Conservation (phyloP, 2,797 vertebrate genomes). For the Platyrinchus mystaceus region DNA sequence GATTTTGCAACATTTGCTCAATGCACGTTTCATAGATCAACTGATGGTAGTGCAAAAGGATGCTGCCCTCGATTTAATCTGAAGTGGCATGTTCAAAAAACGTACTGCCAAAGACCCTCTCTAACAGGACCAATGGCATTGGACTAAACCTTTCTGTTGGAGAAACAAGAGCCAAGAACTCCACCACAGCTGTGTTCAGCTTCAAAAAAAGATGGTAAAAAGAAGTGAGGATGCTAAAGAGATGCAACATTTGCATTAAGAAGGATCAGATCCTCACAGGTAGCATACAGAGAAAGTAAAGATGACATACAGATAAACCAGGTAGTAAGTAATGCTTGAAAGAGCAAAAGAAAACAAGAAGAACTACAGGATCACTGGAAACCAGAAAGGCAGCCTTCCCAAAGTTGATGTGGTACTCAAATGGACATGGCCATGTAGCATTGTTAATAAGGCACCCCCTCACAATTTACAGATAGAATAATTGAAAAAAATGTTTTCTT, state of each 20-base stretch:
- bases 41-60: neutral
- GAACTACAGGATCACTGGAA: neutral
- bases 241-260: neutral
- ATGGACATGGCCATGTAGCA: neutral
- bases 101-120: neutral
- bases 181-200: neutral
- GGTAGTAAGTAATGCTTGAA: neutral
- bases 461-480: neutral
- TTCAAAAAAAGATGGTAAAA: neutral
- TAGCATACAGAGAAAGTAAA: neutral
- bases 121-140: neutral
- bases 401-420: neutral
- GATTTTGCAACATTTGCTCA: neutral
- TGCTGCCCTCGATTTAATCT: neutral
- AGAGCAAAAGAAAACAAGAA: neutral
- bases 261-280: neutral
- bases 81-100: neutral
- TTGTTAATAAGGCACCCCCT: neutral
- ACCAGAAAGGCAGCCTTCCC: neutral
- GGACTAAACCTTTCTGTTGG: neutral
- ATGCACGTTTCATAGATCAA: neutral
- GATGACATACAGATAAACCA: neutral
- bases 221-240: neutral
- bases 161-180: neutral
- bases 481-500: neutral